A percentile compares a stretch with the other conserved stretches of the same genome.
phyloP scores from a whole-genome alignment of 2,113 vertebrate species.

The Myanophis thanlyinensis region DNA sequence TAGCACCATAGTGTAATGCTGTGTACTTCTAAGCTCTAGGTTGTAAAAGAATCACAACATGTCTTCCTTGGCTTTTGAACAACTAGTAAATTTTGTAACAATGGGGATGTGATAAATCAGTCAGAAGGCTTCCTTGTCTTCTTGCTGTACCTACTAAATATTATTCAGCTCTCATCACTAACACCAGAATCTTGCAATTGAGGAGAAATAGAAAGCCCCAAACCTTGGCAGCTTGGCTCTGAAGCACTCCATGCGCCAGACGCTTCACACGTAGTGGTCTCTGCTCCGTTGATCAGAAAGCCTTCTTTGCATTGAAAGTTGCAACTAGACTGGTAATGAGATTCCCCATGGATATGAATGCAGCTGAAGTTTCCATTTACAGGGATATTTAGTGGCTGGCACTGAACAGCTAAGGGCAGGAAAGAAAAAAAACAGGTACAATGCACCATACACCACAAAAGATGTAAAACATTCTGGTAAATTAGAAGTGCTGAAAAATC shows the following conservation, averaged over 20 bases:
- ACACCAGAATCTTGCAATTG: background rate
- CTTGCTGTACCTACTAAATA: background rate
- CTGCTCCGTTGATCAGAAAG: constrained; percentile 47
- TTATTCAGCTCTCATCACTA: background rate
- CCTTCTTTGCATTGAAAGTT: constrained; percentile 61
- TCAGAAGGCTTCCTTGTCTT: background rate
- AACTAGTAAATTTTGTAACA: background rate
- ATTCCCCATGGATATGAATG: background rate
- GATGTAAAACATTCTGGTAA: background rate
- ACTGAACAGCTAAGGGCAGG: constrained; percentile 1
- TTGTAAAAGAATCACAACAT: background rate
- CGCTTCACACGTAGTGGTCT: constrained; percentile 48
- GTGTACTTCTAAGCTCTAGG: background rate
- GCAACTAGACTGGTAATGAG: constrained; percentile 56
- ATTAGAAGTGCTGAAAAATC: background rate
- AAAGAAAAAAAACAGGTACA: background rate
- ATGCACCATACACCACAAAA: background rate
- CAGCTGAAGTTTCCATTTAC: constrained; percentile 46
- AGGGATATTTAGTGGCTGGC: constrained; percentile 31
- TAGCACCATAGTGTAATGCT: background rate
- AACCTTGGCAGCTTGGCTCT: constrained; percentile 70
- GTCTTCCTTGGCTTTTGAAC: background rate
- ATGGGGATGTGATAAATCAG: background rate
- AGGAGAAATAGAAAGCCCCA: background rate
- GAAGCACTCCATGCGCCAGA: constrained; percentile 70